Evolutionary conservation across 2,113 vertebrate species (phyloP).

Genomic region (Tragelaphus imberbis): DNA sequence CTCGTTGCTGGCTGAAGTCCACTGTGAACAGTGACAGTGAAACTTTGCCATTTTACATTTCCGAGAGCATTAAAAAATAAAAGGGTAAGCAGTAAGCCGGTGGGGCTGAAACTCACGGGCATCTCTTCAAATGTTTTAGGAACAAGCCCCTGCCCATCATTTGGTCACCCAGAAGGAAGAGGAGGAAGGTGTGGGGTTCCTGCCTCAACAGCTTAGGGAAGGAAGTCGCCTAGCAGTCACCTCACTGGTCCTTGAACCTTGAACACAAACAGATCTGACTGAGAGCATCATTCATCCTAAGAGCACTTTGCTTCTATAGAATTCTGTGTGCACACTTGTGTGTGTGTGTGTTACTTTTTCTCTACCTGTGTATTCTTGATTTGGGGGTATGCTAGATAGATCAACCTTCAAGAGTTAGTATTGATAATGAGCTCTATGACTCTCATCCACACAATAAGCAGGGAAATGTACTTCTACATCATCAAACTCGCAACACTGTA

Average conservation of each 20-base stretch:
- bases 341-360: background rate
- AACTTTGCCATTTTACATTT: constrained; percentile 71
- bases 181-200: background rate
- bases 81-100: constrained; percentile 45
- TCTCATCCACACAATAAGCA: background rate
- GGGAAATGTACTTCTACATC: background rate
- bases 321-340: background rate
- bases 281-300: background rate
- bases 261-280: background rate
- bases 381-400: background rate
- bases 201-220: background rate
- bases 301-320: background rate
- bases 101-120: rapidly evolving
- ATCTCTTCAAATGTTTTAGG: background rate
- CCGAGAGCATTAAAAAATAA: constrained; percentile 48
- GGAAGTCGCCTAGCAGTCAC: background rate
- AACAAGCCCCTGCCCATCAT: too few relatives aligned
- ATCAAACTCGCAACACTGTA: background rate
- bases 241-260: background rate
- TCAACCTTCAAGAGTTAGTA: background rate
- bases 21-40: constrained; percentile 73
- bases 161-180: background rate
- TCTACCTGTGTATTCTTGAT: background rate
- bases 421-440: background rate
- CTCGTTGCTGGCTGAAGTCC: constrained; percentile 74